These are phyloP conservation scores for Vombatus ursinus DNA, from an alignment of 2,113 vertebrate genomes.

Conservation along the genomic window DNA sequence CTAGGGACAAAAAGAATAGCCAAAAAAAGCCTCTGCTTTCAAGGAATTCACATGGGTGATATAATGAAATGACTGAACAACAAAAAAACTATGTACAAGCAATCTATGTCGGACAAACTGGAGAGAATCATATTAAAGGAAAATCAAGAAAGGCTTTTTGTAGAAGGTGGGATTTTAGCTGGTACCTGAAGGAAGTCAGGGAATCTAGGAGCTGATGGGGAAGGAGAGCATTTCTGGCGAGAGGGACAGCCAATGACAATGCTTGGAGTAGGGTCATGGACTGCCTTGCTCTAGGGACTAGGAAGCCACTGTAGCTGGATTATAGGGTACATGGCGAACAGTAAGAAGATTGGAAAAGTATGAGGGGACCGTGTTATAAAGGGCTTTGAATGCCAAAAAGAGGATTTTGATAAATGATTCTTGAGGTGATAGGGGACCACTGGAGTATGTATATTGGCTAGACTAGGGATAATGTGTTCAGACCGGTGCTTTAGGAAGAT, in stretches of 20 bases:
- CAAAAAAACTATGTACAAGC: background rate
- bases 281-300: background rate
- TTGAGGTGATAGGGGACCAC: background rate
- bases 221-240: background rate
- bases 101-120: background rate
- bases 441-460: background rate
- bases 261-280: background rate
- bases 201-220: background rate
- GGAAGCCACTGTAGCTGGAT: background rate
- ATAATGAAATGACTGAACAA: too few species aligned
- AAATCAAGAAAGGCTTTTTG: background rate
- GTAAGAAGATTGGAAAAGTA: background rate
- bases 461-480: background rate
- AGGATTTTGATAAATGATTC: background rate
- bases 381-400: background rate
- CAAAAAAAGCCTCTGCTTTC: too few species aligned
- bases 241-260: background rate
- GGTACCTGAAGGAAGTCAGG: background rate
- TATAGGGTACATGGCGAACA: background rate
- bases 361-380: background rate
- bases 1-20: background rate
- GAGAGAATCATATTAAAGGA: background rate
- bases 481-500: background rate
- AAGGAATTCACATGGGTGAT: too few species aligned
- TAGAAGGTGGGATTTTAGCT: background rate